Base-by-base conservation (phyloP, 2,113 vertebrate genomes). In the Pristiophorus japonicus region DNA sequence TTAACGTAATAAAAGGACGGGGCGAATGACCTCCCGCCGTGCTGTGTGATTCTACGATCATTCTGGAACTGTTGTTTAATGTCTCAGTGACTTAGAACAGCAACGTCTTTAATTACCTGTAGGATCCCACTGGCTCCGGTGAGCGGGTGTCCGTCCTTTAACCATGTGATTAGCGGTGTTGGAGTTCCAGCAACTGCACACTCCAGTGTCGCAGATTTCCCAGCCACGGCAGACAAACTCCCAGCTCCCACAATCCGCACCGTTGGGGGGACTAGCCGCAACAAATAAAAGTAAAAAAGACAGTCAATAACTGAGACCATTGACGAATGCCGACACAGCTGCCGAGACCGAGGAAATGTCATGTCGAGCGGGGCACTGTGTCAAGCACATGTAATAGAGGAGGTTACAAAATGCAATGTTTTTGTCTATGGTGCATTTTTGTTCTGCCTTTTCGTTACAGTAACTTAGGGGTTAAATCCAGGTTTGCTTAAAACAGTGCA, bases 131-230 rank as follows among this genome's bases (percentile, higher is more conserved):
- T 96, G 0, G 66, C 94, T 75, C 96, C 95, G 45, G 95, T 95
- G 65, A 97, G 94, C 51, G 95, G 95, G n/a, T 95, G 87, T 0
- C 96, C 97, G 24, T 97, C 96, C 96, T 97, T 97, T 97, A 97
- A 96, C 97, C 97, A 97, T 81, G 85, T 95, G 66, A 97, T 96
- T 84, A 95, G 96, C 0, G 97, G 97, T 4, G 96, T 1, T 1
- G 97, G 97, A 18, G 95, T 95, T 11, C 97, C 97, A 2, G 96
- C 67, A 18, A 96, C 97, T 4, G 85, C 42, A 38, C 97, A 97
- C 10, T 95, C 97, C 63, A 97, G 91, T 18, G 95, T 95, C 95
- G 97, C 95, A 1, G 96, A 91, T 93, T 97, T 96, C 67, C 96
- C 97, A 87, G 97, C 96, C n/a, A 85, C 67, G 27, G 95, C 16